Percentiles rank a stretch among this genome's conserved stretches.
phyloP scores from a whole-genome alignment of 1,140 invertebrate species.

The Papilio aristodemus region DNA sequence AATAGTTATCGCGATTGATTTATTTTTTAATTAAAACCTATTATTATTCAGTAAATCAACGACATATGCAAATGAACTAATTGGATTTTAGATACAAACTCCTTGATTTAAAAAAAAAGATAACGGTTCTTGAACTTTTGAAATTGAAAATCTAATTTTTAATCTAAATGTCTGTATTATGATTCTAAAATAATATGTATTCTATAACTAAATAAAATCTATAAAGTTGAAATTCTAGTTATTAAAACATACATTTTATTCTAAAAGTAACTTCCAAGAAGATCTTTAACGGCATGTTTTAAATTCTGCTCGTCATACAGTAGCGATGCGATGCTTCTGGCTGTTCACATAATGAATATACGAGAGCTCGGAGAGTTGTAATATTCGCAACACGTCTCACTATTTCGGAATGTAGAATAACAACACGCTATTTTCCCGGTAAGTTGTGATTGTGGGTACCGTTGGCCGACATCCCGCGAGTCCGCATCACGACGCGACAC shows the following conservation, averaged over 20 bases:
- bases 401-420: conserved; percentile 59
- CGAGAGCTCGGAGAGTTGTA: conserved; percentile 5
- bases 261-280: conserved; percentile 16
- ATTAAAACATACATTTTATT: conserved; percentile 4
- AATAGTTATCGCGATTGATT: neutral
- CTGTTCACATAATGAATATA: conserved; percentile 28
- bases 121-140: too few species aligned
- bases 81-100: neutral
- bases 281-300: conserved; percentile 8
- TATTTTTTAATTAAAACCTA: neutral
- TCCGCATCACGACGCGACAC: conserved; percentile 33
- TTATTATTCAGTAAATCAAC: neutral
- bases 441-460: conserved; percentile 66
- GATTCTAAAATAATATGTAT: neutral
- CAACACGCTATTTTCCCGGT: conserved; percentile 63
- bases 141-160: neutral
- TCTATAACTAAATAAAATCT: neutral
- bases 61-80: neutral
- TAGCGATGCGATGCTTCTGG: conserved; percentile 13
- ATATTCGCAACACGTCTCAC: conserved; percentile 53
- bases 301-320: conserved; percentile 16
- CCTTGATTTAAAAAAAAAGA: neutral
- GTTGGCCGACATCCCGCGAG: conserved; percentile 56
- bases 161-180: neutral
- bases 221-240: conserved; percentile 3